Conservation (phyloP, 2,888 invertebrate species). For the Acleris laterana region DNA sequence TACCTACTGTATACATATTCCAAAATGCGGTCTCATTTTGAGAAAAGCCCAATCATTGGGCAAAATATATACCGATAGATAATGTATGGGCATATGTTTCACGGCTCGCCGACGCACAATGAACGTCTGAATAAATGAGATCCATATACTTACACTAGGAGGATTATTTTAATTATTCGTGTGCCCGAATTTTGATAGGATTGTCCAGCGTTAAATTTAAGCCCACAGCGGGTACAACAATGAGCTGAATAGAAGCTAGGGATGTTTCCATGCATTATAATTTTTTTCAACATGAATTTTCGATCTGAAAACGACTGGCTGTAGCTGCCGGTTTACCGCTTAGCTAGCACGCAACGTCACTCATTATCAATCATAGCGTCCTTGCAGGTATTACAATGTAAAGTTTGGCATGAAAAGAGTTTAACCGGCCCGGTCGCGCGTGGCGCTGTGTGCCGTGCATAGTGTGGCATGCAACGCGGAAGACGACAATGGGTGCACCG, state of each 20-base stretch:
- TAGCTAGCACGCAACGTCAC: slow-evolving; percentile 18
- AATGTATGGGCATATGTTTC: slow-evolving; percentile 32
- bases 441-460: slow-evolving; percentile 10
- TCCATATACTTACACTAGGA: slow-evolving; percentile 21
- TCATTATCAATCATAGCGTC: slow-evolving; percentile 24
- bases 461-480: slow-evolving; percentile 62
- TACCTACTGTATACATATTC: slow-evolving; percentile 2
- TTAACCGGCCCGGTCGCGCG: slow-evolving; percentile 20
- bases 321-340: neutral
- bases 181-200: slow-evolving; percentile 13
- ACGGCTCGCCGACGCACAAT: slow-evolving; percentile 27
- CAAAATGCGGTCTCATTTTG: slow-evolving; percentile 8
- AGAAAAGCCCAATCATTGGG: slow-evolving; percentile 22
- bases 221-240: slow-evolving; percentile 1
- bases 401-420: neutral
- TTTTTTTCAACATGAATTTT: no score
- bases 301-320: neutral
- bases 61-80: slow-evolving; percentile 27
- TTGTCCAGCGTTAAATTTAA: slow-evolving; percentile 5
- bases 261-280: neutral
- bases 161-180: slow-evolving; percentile 20
- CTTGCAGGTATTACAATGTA: slow-evolving; percentile 10
- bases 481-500: slow-evolving; percentile 73
- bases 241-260: neutral
- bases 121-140: slow-evolving; percentile 14